phyloP scores from a whole-genome alignment of 2,113 vertebrate genomes.

The Chaetodon auriga region DNA sequence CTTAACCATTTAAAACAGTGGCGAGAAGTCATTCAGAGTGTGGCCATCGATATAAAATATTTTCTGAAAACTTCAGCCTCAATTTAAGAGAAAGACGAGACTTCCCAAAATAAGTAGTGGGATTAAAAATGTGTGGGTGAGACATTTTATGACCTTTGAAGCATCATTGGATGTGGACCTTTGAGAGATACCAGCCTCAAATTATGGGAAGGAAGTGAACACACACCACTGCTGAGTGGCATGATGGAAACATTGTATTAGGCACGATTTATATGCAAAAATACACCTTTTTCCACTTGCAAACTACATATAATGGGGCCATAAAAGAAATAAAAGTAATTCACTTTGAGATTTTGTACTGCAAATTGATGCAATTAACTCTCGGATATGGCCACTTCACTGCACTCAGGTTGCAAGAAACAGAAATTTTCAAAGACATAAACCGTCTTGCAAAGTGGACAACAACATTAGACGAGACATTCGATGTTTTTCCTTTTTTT shows the following conservation, averaged over 20 bases:
- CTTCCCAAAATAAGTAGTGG: neutral
- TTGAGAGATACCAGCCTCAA: neutral
- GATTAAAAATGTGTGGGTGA: too few relatives aligned
- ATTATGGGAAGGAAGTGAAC: neutral
- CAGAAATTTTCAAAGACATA: neutral
- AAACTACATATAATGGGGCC: neutral
- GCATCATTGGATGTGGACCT: neutral
- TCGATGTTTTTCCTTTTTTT: neutral
- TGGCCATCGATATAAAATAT: constrained; percentile 13
- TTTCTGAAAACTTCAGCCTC: neutral
- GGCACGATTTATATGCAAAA: neutral
- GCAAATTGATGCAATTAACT: neutral
- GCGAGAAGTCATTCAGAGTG: neutral
- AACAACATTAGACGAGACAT: neutral
- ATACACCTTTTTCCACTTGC: neutral
- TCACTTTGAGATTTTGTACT: neutral
- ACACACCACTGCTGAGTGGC: neutral
- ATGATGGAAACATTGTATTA: neutral
- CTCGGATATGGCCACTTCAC: neutral
- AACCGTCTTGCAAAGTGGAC: neutral
- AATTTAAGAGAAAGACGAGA: neutral
- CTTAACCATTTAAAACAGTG: constrained; percentile 36
- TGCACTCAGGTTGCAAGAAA: neutral
- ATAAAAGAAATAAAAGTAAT: neutral
- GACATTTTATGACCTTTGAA: too few relatives aligned